These are phyloP conservation scores for Schizotus pectinicornis DNA, from an alignment of 2,888 invertebrate genomes.

Conservation along the genomic window DNA sequence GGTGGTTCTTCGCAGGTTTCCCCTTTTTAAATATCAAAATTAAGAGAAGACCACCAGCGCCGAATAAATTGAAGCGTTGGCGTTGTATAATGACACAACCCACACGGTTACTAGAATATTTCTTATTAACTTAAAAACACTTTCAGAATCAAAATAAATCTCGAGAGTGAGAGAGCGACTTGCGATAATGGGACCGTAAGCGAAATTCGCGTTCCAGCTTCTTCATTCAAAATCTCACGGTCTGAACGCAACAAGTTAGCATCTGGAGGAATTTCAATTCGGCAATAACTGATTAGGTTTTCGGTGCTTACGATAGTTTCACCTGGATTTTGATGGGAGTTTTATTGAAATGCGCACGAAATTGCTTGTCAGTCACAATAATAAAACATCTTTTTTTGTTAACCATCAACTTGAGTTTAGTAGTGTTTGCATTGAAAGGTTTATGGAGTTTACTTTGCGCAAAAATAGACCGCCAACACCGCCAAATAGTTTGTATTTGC, in stretches of 20 bases:
- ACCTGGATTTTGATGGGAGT: conserved; percentile 10
- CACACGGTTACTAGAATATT: conserved; percentile 17
- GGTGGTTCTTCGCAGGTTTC: too few species aligned
- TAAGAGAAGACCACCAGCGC: conserved; percentile 18
- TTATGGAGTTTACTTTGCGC: conserved; percentile 34
- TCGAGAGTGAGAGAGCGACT: conserved; percentile 6
- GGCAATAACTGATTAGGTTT: too few species aligned
- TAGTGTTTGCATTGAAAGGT: conserved; percentile 34
- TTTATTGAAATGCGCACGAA: conserved; percentile 6
- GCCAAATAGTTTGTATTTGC: conserved; percentile 22
- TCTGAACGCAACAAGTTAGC: too few species aligned
- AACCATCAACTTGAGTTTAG: conserved; percentile 32
- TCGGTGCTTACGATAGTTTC: not conserved
- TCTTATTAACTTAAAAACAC: conserved; percentile 20
- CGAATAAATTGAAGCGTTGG: conserved; percentile 21
- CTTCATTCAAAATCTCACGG: conserved; percentile 5
- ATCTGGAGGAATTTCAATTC: too few species aligned
- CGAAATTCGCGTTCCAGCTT: not conserved
- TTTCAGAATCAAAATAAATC: conserved; percentile 17
- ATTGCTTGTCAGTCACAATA: conserved; percentile 16
- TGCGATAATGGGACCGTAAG: conserved; percentile 1
- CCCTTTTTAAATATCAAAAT: not conserved
- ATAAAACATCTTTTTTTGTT: conserved; percentile 29
- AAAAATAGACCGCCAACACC: conserved; percentile 31
- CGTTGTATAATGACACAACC: conserved; percentile 18